Percentiles rank a stretch among this genome's conserved stretches.
These are phyloP conservation scores for Hirtodrosophila histrioides DNA, from an alignment of 2,888 invertebrate genomes.

Conservation along the genomic window DNA sequence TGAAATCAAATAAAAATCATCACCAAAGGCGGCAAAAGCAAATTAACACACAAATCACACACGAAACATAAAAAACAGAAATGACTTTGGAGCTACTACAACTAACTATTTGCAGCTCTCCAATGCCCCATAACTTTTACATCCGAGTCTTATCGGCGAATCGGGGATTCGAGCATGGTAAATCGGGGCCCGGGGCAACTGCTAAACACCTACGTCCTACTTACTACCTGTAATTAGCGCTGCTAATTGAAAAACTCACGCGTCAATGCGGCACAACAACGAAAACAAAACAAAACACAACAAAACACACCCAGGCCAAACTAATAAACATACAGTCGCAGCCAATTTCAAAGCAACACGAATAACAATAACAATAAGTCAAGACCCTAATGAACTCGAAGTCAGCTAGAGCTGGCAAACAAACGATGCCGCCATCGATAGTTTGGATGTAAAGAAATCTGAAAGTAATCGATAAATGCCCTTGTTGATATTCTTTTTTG, in stretches of 20 bases:
- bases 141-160: constrained; percentile 23
- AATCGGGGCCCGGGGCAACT: constrained; percentile 24
- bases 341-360: constrained; percentile 3
- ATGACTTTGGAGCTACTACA: constrained; percentile 28
- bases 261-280: constrained; percentile 28
- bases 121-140: too few species aligned
- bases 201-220: constrained; percentile 35
- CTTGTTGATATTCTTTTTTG: too few species aligned
- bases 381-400: constrained; percentile 53
- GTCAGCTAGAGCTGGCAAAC: too few species aligned
- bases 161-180: too few species aligned
- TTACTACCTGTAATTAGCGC: constrained; percentile 62
- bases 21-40: constrained; percentile 12
- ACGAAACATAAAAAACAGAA: constrained; percentile 41
- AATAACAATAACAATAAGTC: constrained; percentile 38
- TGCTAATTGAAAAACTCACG: constrained; percentile 67
- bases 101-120: neutral
- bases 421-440: too few species aligned
- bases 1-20: constrained; percentile 37
- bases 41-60: constrained; percentile 60
- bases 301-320: constrained; percentile 9
- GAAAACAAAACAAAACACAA: constrained; percentile 12
- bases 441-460: too few species aligned
- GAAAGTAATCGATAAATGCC: too few species aligned
- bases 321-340: constrained; percentile 4